Percentiles rank a stretch among this genome's conserved stretches.
Conservation (phyloP, 2,113 vertebrate species). For the Myotis lucifugus region DNA sequence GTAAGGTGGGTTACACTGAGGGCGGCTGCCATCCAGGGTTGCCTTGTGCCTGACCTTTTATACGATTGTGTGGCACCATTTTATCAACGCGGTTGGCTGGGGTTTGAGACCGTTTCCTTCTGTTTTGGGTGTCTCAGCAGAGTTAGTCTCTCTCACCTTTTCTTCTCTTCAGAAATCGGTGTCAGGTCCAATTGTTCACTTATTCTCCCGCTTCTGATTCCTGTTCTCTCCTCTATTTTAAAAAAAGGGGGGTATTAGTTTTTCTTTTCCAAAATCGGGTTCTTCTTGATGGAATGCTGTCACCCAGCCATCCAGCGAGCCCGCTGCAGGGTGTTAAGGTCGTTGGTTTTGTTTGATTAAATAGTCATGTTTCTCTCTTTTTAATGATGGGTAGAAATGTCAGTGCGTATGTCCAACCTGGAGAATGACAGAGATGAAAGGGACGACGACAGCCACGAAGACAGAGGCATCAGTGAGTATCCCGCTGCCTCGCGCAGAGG, state of each 20-base stretch:
- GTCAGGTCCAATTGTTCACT: not conserved
- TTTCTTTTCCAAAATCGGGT: not conserved
- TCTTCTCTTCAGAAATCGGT: not conserved
- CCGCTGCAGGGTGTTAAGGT: not conserved
- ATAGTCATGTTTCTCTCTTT: constrained; percentile 79
- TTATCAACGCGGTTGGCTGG: not conserved
- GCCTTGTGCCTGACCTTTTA: not conserved
- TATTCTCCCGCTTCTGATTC: not conserved
- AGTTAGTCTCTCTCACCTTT: not conserved
- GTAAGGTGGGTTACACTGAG: not conserved
- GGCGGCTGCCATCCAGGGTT: not conserved
- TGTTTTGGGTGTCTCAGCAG: not conserved
- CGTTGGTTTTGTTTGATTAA: constrained; percentile 62
- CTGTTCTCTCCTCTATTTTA: not conserved
- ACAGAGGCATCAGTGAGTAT: constrained; percentile 97
- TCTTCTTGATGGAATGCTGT: constrained; percentile 44
- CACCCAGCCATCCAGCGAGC: not conserved
- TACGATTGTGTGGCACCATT: not conserved
- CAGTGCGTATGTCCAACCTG: constrained; percentile 98
- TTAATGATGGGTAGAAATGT: constrained; percentile 92
- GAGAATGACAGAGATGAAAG: constrained; percentile 97
- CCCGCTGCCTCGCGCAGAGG: not conserved
- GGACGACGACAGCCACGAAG: constrained; percentile 97
- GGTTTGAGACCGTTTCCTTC: not conserved
- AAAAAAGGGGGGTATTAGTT: not conserved